Percentiles rank a stretch among this genome's conserved stretches.
Conservation (phyloP, 2,797 vertebrate genomes). For the Takifugu rubripes region DNA sequence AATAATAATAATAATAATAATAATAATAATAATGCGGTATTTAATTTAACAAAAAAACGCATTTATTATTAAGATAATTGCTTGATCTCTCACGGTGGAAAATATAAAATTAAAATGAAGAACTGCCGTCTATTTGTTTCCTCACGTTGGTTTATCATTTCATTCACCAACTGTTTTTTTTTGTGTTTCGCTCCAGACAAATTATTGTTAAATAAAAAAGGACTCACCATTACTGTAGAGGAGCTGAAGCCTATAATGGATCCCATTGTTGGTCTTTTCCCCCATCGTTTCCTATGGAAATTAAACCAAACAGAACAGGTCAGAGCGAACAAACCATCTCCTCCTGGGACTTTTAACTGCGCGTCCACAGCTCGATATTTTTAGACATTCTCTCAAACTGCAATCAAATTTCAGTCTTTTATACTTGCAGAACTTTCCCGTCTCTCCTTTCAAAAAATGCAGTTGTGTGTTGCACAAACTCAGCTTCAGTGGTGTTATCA, state of each 20-base stretch:
- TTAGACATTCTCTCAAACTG: constrained; percentile 15
- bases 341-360: constrained; percentile 48
- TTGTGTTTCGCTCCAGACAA: constrained; percentile 45
- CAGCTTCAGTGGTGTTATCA: too few species aligned
- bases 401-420: constrained; percentile 20
- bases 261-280: constrained; percentile 96
- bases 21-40: too few species aligned
- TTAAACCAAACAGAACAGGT: constrained; percentile 60
- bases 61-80: too few species aligned
- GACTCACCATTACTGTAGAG: constrained; percentile 93
- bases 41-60: too few species aligned
- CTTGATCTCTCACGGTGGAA: too few species aligned
- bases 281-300: constrained; percentile 88
- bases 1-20: too few species aligned
- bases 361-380: constrained; percentile 31
- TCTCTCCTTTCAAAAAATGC: not conserved
- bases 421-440: constrained; percentile 4
- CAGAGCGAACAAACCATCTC: constrained; percentile 37
- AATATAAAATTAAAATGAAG: not conserved
- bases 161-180: constrained; percentile 33
- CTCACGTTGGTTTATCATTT: constrained; percentile 24
- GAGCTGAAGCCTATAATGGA: constrained; percentile 93
- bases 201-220: constrained; percentile 26
- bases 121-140: constrained; percentile 29
- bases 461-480: too few species aligned